phyloP scores from a whole-genome alignment of 2,888 invertebrate genomes.

The Platypus cylindrus region DNA sequence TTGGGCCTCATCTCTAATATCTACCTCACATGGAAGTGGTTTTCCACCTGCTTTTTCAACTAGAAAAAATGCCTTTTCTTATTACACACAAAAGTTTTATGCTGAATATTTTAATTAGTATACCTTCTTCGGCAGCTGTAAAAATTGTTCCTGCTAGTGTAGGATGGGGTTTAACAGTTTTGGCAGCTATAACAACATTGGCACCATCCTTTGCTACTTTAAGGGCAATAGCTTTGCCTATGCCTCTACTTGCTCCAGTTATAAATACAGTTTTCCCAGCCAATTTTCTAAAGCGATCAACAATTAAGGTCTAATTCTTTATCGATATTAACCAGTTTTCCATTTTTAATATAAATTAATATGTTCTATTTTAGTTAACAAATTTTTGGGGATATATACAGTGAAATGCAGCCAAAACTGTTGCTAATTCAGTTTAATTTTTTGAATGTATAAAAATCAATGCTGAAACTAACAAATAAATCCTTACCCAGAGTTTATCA shows the following conservation, averaged over 20 bases:
- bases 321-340: too few relatives aligned
- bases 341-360: too few relatives aligned
- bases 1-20: slow-evolving; percentile 73
- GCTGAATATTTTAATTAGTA: background rate
- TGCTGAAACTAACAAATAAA: too few relatives aligned
- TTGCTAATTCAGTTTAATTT: too few relatives aligned
- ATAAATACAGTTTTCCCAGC: slow-evolving; percentile 88
- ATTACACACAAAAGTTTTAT: background rate
- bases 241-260: slow-evolving; percentile 92
- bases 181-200: slow-evolving; percentile 82
- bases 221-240: slow-evolving; percentile 88
- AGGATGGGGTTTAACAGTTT: slow-evolving; percentile 81
- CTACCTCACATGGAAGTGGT: slow-evolving; percentile 75
- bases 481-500: slow-evolving; percentile 21
- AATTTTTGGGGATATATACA: too few relatives aligned
- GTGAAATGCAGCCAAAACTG: too few relatives aligned
- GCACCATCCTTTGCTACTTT: slow-evolving; percentile 89
- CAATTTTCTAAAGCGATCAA: slow-evolving; percentile 41
- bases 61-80: slow-evolving; percentile 26
- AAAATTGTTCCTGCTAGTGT: slow-evolving; percentile 88
- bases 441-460: too few relatives aligned
- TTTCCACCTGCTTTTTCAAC: slow-evolving; percentile 80
- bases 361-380: too few relatives aligned
- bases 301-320: slow-evolving; percentile 1
- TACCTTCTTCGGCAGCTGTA: slow-evolving; percentile 80